phyloP scores from a whole-genome alignment of 2,797 vertebrate genomes.

The Hozukius guyotensis region DNA sequence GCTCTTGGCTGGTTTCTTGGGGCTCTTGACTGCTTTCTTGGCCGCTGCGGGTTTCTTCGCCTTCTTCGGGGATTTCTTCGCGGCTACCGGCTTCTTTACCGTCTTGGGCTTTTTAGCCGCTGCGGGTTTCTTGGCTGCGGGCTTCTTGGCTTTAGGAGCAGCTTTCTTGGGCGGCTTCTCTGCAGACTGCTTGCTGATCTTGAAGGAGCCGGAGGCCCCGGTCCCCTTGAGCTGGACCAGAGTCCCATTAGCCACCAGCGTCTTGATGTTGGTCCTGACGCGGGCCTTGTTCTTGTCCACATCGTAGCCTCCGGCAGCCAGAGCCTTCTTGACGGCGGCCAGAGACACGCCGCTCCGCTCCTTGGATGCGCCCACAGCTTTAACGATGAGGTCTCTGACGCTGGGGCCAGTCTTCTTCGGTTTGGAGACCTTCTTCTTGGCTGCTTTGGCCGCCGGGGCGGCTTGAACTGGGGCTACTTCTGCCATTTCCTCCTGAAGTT shows the following conservation, averaged over 20 bases:
- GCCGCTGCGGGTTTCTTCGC: too few relatives aligned
- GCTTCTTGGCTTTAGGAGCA: conserved; percentile 19
- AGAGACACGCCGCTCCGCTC: conserved; percentile 30
- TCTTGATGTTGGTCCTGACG: too few relatives aligned
- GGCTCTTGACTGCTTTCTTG: background rate
- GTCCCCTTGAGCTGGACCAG: too few relatives aligned
- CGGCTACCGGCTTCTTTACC: background rate
- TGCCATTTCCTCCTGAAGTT: conserved; percentile 16
- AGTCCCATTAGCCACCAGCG: too few relatives aligned
- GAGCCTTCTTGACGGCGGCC: conserved; percentile 27
- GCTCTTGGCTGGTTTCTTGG: conserved; percentile 3
- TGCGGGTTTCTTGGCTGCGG: conserved; percentile 10
- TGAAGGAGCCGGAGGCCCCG: too few relatives aligned
- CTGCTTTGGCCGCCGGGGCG: background rate
- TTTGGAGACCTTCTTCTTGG: conserved; percentile 21
- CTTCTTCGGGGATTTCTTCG: conserved; percentile 7
- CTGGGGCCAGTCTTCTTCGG: background rate
- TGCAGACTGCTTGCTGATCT: too few relatives aligned
- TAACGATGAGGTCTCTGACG: conserved; percentile 23
- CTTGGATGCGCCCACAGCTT: conserved; percentile 31
- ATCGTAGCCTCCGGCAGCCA: conserved; percentile 33
- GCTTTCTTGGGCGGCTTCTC: background rate
- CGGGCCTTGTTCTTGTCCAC: conserved; percentile 35
- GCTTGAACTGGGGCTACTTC: conserved; percentile 39
- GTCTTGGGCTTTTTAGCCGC: background rate